These are phyloP conservation scores for Nemapogon koenigi DNA, from an alignment of 2,888 invertebrate genomes.

Conservation along the genomic window DNA sequence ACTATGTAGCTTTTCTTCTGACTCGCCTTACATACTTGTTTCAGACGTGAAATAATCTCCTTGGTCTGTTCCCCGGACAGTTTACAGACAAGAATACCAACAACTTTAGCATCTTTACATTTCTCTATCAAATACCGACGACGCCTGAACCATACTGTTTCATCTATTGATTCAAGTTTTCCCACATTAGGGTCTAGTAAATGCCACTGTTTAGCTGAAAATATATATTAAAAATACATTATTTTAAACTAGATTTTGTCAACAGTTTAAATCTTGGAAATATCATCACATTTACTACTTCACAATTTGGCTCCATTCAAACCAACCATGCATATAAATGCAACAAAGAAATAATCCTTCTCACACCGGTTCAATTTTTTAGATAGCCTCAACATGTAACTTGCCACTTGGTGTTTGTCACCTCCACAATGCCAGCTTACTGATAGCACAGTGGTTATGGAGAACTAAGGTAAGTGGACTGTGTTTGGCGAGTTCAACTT, in stretches of 20 bases:
- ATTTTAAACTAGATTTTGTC: not conserved
- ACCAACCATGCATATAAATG: too few relatives aligned
- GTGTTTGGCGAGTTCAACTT: too few relatives aligned
- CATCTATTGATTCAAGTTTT: constrained; percentile 40
- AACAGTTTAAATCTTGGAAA: too few relatives aligned
- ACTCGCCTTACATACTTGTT: constrained; percentile 72
- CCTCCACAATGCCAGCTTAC: too few relatives aligned
- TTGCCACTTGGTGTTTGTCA: too few relatives aligned
- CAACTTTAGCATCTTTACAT: constrained; percentile 85
- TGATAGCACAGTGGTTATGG: too few relatives aligned
- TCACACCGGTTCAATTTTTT: too few relatives aligned
- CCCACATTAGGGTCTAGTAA: constrained; percentile 52
- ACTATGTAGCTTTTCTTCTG: constrained; percentile 91
- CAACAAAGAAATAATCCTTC: too few relatives aligned
- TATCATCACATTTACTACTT: too few relatives aligned
- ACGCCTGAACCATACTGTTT: constrained; percentile 71
- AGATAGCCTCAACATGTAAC: too few relatives aligned
- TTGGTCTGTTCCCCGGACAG: constrained; percentile 83
- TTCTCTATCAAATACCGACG: constrained; percentile 87
- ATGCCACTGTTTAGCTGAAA: constrained; percentile 64
- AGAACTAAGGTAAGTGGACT: too few relatives aligned
- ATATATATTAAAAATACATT: not conserved
- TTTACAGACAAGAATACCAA: constrained; percentile 93
- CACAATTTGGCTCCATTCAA: too few relatives aligned
- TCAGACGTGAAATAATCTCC: constrained; percentile 75